Conservation (phyloP, 1,140 invertebrate genomes). For the Drosophila kanapiae region DNA sequence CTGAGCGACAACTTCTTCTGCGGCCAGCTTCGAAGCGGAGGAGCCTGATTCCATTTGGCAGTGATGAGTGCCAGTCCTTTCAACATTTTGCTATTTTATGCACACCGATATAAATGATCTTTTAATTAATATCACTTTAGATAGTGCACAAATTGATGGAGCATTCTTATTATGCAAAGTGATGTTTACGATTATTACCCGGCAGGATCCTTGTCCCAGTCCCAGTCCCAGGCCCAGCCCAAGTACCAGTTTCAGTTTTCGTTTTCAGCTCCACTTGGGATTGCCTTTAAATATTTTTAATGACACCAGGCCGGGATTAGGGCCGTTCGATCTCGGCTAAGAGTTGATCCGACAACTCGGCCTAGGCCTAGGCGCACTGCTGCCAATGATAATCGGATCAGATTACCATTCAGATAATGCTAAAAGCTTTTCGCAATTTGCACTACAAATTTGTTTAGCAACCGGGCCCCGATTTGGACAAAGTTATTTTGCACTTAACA, state of each 20-base stretch:
- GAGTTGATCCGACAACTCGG: conserved; percentile 28
- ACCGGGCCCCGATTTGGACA: conserved; percentile 29
- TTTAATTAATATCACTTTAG: conserved; percentile 85
- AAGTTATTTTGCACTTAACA: conserved; percentile 71
- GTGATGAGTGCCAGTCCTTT: conserved; percentile 75
- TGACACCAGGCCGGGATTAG: conserved; percentile 74
- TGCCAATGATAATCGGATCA: conserved; percentile 81
- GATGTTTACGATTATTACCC: conserved; percentile 79
- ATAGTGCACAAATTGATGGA: conserved; percentile 82
- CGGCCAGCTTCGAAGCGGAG: conserved; percentile 2
- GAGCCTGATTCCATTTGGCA: conserved; percentile 72
- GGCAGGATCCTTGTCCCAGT: conserved; percentile 19
- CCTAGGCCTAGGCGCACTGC: conserved; percentile 33
- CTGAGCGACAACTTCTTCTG: conserved; percentile 75
- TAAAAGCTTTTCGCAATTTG: conserved; percentile 83
- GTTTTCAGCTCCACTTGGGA: conserved; percentile 16
- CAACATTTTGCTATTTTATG: conserved; percentile 83
- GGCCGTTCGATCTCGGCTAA: conserved; percentile 28
- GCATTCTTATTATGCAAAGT: conserved; percentile 84
- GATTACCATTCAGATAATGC: conserved; percentile 74
- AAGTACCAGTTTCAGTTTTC: conserved; percentile 20
- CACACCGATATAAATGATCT: conserved; percentile 84
- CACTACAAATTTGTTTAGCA: conserved; percentile 72
- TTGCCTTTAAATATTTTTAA: conserved; percentile 78
- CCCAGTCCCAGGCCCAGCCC: conserved; percentile 2